Percentiles rank a stretch among this genome's conserved stretches.
Evolutionary conservation across 2,113 vertebrate species (phyloP).

Genomic region (Miniopterus natalensis): DNA sequence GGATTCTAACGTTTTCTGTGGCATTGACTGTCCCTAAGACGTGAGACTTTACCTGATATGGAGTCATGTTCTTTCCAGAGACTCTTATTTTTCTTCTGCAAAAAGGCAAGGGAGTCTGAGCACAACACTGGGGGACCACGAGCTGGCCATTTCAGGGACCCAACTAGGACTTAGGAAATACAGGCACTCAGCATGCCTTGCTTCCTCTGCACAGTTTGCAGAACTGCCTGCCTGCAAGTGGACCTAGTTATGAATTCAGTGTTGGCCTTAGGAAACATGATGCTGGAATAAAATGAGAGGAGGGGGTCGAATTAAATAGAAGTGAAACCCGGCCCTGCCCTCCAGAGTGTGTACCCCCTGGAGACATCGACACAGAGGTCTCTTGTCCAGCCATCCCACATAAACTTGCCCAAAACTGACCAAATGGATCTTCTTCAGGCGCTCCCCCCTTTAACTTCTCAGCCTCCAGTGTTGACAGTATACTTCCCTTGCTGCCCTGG

Average conservation of each 20-base stretch:
- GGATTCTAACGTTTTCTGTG: not conserved
- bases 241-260: not conserved
- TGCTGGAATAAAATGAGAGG: not conserved
- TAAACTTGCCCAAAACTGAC: not conserved
- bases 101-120: not conserved
- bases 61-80: constrained; percentile 11
- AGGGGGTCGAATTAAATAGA: not conserved
- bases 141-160: not conserved
- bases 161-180: not conserved
- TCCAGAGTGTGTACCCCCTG: too few relatives aligned
- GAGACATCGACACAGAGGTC: not conserved
- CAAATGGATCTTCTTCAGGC: not conserved
- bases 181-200: not conserved
- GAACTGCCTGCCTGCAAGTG: not conserved
- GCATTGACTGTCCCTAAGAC: not conserved
- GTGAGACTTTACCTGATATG: not conserved
- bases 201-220: not conserved
- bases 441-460: not conserved
- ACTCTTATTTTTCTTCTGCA: not conserved
- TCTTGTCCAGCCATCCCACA: not conserved
- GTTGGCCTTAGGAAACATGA: not conserved
- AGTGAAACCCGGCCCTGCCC: not conserved
- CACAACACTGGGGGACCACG: not conserved
- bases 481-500: not conserved
- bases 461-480: not conserved